These are phyloP conservation scores for Neodon shergylaensis DNA, from an alignment of 2,113 vertebrate genomes.

Conservation along the genomic window DNA sequence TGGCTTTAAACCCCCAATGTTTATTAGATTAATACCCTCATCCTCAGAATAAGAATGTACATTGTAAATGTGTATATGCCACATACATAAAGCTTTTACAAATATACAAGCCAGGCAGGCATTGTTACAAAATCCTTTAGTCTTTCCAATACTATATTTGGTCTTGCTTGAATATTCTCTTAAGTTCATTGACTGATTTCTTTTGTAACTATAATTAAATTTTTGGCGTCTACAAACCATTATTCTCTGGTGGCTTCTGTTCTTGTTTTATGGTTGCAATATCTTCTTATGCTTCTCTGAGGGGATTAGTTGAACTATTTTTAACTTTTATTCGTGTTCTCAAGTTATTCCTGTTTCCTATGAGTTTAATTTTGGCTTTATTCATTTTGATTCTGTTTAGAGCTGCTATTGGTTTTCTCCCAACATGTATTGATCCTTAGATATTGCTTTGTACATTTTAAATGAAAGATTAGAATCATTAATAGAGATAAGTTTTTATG, in stretches of 20 bases:
- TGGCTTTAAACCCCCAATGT: background rate
- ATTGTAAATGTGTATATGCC: background rate
- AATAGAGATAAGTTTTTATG: background rate
- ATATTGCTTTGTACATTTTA: background rate
- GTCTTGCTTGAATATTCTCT: background rate
- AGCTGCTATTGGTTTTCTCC: background rate
- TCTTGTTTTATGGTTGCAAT: slow-evolving; percentile 53
- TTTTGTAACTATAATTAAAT: slow-evolving; percentile 45
- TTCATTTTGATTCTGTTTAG: slow-evolving; percentile 29
- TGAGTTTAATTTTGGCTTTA: background rate
- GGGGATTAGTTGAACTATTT: slow-evolving; percentile 38
- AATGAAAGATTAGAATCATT: slow-evolving; percentile 3
- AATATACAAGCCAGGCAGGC: background rate
- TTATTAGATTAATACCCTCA: background rate
- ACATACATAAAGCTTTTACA: background rate
- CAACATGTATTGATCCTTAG: background rate
- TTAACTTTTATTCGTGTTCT: slow-evolving; percentile 28
- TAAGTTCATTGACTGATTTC: background rate
- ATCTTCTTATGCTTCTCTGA: slow-evolving; percentile 29
- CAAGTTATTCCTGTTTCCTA: slow-evolving; percentile 36
- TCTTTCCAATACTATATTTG: slow-evolving; percentile 30
- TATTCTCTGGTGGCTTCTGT: slow-evolving; percentile 18
- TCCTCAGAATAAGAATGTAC: background rate
- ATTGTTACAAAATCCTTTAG: background rate
- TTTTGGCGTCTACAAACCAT: slow-evolving; percentile 29